These are phyloP conservation scores for Mimumesa dahlbomi DNA, from an alignment of 2,888 invertebrate species.

Conservation along the genomic window DNA sequence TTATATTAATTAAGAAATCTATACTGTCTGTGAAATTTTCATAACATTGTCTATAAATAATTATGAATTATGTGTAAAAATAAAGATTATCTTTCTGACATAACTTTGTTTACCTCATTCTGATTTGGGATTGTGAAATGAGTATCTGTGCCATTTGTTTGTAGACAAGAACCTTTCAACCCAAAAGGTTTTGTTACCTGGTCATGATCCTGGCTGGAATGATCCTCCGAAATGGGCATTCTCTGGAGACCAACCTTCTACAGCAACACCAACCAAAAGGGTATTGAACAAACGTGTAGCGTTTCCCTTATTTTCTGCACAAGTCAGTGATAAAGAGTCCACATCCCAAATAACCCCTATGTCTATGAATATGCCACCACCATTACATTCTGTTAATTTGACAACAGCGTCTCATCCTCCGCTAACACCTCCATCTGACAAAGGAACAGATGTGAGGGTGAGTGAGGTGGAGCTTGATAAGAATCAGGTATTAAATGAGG, in stretches of 20 bases:
- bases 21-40: too few species aligned
- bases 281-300: slow-evolving; percentile 76
- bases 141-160: too few species aligned
- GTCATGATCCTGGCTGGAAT: slow-evolving; percentile 77
- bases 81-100: too few species aligned
- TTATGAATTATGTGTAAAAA: too few species aligned
- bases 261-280: slow-evolving; percentile 68
- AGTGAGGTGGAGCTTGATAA: slow-evolving; percentile 55
- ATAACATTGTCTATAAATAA: too few species aligned
- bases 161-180: slow-evolving; percentile 62
- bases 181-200: slow-evolving; percentile 71
- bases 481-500: slow-evolving; percentile 60
- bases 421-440: slow-evolving; percentile 52
- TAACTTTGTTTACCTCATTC: too few species aligned
- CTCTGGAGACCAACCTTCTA: slow-evolving; percentile 31
- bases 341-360: slow-evolving; percentile 16
- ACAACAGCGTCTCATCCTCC: slow-evolving; percentile 68
- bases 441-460: background rate
- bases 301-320: slow-evolving; percentile 71
- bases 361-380: slow-evolving; percentile 64
- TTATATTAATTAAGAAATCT: too few species aligned
- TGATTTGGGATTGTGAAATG: too few species aligned
- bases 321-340: slow-evolving; percentile 30
- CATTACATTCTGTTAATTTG: slow-evolving; percentile 21
- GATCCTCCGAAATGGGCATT: slow-evolving; percentile 77